Base-by-base conservation (phyloP, 2,888 invertebrate species). In the Drosophila borealis region DNA sequence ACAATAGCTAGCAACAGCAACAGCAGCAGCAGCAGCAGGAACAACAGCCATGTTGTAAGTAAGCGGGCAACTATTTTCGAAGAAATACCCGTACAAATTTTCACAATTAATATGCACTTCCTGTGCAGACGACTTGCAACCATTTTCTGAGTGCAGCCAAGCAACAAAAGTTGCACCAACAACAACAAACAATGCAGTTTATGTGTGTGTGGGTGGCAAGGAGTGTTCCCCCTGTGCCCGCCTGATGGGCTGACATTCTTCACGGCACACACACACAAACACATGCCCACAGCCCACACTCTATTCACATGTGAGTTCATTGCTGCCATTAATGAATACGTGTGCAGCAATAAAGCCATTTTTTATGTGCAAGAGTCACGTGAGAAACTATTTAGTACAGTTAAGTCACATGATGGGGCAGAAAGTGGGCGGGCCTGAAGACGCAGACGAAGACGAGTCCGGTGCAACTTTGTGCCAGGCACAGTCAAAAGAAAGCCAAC, bases 241-340 rank as follows among this genome's bases (percentile, higher is more conserved):
- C 5, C n/a, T 10, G 44, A 8, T 19, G 34, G 56, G 41, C 53
- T 49, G 65, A 44, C 66, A 56, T 71, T 67, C 57, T 70, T 63
- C 25, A 49, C 19, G 64, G 36, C 70, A 59, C n/a, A 57, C 56
- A 55, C 51, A 42, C 37, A 33, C 29, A 14, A 10, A 17, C 21
- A 11, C 41, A 44, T 50, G 29, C 45, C n/a, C 5, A 29, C 39
- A 6, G 25, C 29, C 29, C 29, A 17, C 29, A 60, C 63, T 62
- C 54, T 59, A 79, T 78, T 75, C 88, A 79, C 75, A 88, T 88
- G 79, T 88, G 88, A 85, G 86, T 85, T 88, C 85, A 85, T 73
- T 88, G 86, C 88, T 86, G 85, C 88, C 80, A 86, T 86, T 86
- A 86, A 86, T 86, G 85, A 86, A 84, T 87, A 87, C 83, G 85